Evolutionary conservation across 1,140 invertebrate species (phyloP).

Genomic region (Eciton burchellii): DNA sequence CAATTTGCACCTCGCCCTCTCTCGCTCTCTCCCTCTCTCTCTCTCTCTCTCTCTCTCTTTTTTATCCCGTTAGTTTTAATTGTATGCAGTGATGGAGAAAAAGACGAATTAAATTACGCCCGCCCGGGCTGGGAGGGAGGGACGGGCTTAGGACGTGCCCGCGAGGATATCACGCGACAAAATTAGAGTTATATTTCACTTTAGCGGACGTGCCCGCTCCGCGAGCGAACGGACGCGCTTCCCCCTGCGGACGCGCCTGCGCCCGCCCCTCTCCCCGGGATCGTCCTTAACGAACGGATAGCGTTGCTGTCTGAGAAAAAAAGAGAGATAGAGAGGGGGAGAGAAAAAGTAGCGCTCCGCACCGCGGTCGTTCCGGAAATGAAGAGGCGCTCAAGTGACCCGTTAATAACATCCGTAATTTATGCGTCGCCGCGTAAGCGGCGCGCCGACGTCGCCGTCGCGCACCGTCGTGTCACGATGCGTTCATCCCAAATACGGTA

Average conservation of each 20-base stretch:
- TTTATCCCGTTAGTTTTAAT: no score
- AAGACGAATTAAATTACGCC: no score
- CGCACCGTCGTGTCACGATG: conserved; percentile 50
- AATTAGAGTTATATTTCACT: no score
- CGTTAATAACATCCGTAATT: conserved; percentile 65
- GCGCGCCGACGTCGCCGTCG: conserved; percentile 25
- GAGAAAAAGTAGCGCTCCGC: no score
- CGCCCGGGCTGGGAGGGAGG: no score
- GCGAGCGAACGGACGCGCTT: neutral
- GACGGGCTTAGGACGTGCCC: no score
- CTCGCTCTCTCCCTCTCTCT: no score
- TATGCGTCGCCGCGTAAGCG: conserved; percentile 45
- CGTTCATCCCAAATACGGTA: conserved; percentile 66
- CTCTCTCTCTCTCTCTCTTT: no score
- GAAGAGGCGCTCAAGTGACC: conserved; percentile 46
- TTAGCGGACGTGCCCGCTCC: neutral
- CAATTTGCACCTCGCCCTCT: no score
- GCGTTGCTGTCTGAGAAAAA: conserved; percentile 17
- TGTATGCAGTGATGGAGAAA: no score
- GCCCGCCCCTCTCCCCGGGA: neutral
- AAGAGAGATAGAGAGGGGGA: no score
- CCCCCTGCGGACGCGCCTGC: neutral
- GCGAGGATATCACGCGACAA: no score
- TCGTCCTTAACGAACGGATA: conserved; percentile 44
- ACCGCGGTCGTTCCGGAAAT: neutral